These are phyloP conservation scores for Vicugna pacos DNA, from an alignment of 2,113 vertebrate species.

Conservation along the genomic window DNA sequence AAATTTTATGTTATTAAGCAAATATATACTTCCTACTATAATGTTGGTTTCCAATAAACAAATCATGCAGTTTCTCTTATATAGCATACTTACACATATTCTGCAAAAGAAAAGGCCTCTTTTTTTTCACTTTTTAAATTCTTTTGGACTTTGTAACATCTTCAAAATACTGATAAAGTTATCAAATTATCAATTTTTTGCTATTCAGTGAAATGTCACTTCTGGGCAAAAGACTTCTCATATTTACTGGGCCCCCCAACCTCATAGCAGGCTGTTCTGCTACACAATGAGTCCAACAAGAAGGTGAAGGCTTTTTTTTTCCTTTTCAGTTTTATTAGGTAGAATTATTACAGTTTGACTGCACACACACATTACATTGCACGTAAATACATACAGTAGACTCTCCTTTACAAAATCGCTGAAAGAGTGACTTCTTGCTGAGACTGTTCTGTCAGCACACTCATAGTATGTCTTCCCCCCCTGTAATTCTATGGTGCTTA, in stretches of 20 bases:
- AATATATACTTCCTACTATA: neutral
- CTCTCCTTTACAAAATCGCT: too few species aligned
- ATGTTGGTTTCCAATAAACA: neutral
- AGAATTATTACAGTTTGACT: too few species aligned
- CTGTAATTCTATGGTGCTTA: too few species aligned
- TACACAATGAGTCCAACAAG: neutral
- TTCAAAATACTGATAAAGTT: neutral
- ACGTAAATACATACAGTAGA: too few species aligned
- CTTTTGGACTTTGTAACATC: neutral
- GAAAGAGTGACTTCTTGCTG: too few species aligned
- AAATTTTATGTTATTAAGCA: neutral
- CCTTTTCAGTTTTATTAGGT: too few species aligned
- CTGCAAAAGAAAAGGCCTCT: neutral
- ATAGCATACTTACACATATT: neutral
- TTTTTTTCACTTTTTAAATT: neutral
- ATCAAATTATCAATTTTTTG: neutral
- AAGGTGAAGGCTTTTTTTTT: neutral
- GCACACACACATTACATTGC: too few species aligned
- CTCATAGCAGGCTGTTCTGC: neutral
- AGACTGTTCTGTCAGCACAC: too few species aligned
- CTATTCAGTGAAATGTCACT: neutral
- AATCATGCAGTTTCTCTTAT: neutral
- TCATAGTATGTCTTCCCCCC: too few species aligned
- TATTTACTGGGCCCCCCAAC: neutral
- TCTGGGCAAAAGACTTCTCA: neutral